Evolutionary conservation across 2,797 vertebrate genomes (phyloP).

Genomic region (Podarcis lilfordi): DNA sequence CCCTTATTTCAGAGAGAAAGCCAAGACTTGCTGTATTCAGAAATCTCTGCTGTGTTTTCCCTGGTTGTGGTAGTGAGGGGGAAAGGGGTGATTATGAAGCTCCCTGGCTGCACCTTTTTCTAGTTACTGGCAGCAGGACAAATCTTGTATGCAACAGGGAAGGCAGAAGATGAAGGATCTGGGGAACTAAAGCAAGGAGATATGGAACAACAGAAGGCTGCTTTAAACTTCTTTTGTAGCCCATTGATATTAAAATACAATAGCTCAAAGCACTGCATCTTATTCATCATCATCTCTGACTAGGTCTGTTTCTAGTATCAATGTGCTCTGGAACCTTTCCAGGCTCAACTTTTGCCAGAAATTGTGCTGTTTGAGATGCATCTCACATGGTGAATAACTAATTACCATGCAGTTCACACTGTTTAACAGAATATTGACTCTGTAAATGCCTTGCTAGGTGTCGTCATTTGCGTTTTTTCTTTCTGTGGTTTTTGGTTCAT

Average conservation of each 20-base stretch:
- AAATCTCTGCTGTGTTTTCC: background rate
- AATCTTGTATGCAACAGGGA: background rate
- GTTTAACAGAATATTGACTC: constrained; percentile 64
- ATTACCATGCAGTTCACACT: constrained; percentile 73
- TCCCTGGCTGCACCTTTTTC: background rate
- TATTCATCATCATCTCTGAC: constrained; percentile 58
- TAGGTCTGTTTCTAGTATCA: constrained; percentile 50
- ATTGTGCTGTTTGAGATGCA: constrained; percentile 69
- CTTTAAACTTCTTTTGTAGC: constrained; percentile 10
- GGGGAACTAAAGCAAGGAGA: background rate
- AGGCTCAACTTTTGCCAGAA: constrained; percentile 73
- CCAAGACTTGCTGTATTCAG: background rate
- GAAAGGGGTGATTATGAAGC: background rate
- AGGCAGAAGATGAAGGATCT: background rate
- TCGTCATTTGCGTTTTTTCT: constrained; percentile 42
- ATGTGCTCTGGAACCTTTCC: constrained; percentile 70
- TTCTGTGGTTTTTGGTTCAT: constrained; percentile 43
- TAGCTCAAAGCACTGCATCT: constrained; percentile 53
- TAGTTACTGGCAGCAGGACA: background rate
- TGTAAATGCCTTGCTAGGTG: constrained; percentile 52
- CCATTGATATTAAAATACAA: constrained; percentile 23
- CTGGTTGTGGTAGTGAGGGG: background rate
- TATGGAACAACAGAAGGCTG: background rate
- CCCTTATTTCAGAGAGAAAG: background rate
- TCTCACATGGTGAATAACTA: constrained; percentile 72